Base-by-base conservation (phyloP, 2,113 vertebrate genomes). In the rat (Rattus norvegicus) region DNA sequence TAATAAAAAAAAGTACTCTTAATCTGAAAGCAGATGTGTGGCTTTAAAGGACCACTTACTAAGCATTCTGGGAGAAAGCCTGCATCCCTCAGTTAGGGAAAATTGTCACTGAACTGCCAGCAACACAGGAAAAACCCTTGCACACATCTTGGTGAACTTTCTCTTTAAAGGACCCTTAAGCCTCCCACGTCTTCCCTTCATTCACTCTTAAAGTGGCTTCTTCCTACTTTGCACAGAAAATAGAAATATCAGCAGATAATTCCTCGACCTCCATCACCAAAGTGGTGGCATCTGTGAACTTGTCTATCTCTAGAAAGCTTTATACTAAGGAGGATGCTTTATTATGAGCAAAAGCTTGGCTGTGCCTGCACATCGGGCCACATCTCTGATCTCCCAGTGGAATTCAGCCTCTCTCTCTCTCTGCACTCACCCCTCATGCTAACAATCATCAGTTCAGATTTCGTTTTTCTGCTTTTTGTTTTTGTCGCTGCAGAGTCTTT, bases 21-120 rank as follows among this genome's bases (percentile, higher is more conserved):
- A 72, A 65, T 96, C 88, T 84, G 94, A 92, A 87, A 76, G 43
- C 8, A 92, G 63, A 20, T 94, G 43, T 93, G 33, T 84, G 43
- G 52, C 75, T 79, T 87, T 84, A 20, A 72, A 33, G 88, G 92
- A 36, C 26, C 79, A 72, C 9, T 76, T 63, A 54, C 39, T 90
- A 72, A 76, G 39, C 26, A 56, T 67, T 93, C 54, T 88, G 3
- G 88, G 33, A 92, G 79, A 93, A 22, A 92, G 14, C 26, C 72
- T 49, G 2, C 63, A 47, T 94, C 24, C 59, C 14, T 85, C 28
- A 19, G 61, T 63, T 30, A 84, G 77, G 17, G 9, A 75, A 92
- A 91, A 67, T 69, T 88, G 36, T 77, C 36, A 36, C 49, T 90
- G 52, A 69, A 7, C 30, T n/a, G 8, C 30, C 63, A 14, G 85